A percentile compares a stretch with the other conserved stretches of the same genome.
Conservation (phyloP, 2,113 vertebrate genomes). For the Periophthalmus modestus region DNA sequence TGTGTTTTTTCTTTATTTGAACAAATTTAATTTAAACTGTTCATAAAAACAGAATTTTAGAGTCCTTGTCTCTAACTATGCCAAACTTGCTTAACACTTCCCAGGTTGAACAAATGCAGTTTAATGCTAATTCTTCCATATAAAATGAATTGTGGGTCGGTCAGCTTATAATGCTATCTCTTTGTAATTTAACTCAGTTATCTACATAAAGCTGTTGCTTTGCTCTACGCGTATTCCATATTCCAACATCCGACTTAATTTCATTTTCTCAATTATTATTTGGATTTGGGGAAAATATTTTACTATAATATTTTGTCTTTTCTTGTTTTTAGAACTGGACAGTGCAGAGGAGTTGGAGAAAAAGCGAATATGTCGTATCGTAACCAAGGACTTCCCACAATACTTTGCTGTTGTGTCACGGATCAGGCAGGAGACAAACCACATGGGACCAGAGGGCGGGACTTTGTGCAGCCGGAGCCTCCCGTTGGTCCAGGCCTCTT, state of each 20-base stretch:
- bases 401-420: conserved; percentile 97
- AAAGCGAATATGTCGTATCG: conserved; percentile 95
- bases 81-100: not conserved
- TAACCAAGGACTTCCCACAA: conserved; percentile 98
- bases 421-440: conserved; percentile 96
- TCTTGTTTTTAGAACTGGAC: conserved; percentile 84
- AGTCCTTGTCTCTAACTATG: not conserved
- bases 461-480: conserved; percentile 89
- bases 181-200: not conserved
- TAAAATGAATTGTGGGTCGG: no score
- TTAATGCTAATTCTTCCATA: not conserved
- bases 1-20: no score
- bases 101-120: not conserved
- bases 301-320: no score
- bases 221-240: not conserved
- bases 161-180: no score
- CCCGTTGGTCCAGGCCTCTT: conserved; percentile 90
- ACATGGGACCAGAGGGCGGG: conserved; percentile 95
- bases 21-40: no score
- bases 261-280: not conserved
- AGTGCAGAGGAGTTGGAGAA: conserved; percentile 88
- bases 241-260: not conserved
- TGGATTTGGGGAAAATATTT: not conserved
- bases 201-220: not conserved
- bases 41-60: no score